A percentile compares a stretch with the other conserved stretches of the same genome.
These are phyloP conservation scores for Andrena fulva DNA, from an alignment of 2,888 invertebrate genomes.

Conservation along the genomic window DNA sequence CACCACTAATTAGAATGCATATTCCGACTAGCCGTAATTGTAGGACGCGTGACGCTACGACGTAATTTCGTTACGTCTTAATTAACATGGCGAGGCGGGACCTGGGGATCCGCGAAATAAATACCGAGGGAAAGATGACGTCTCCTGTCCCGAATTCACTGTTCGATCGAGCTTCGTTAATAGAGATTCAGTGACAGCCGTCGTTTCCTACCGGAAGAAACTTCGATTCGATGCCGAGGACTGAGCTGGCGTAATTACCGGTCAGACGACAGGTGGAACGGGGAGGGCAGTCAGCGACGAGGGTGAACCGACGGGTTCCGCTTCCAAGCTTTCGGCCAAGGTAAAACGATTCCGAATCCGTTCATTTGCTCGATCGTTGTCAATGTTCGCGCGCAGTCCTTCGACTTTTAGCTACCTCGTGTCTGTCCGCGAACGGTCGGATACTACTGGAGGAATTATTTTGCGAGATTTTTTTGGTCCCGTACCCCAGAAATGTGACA, in stretches of 20 bases:
- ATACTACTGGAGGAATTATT: too few relatives aligned
- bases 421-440: too few relatives aligned
- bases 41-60: conserved; percentile 50
- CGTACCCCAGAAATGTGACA: too few relatives aligned
- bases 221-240: conserved; percentile 57
- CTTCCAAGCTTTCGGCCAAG: not conserved
- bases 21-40: conserved; percentile 54
- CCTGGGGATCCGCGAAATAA: conserved; percentile 42
- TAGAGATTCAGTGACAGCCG: conserved; percentile 27
- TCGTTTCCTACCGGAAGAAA: conserved; percentile 62
- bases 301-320: not conserved
- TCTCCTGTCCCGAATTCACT: not conserved
- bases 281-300: not conserved
- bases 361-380: conserved; percentile 27
- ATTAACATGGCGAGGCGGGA: conserved; percentile 41
- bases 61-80: conserved; percentile 58
- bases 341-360: conserved; percentile 3
- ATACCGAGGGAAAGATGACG: conserved; percentile 13
- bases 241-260: conserved; percentile 63
- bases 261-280: conserved; percentile 29
- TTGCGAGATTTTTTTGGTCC: too few relatives aligned
- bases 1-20: conserved; percentile 59
- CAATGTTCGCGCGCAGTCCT: conserved; percentile 1
- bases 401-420: too few relatives aligned
- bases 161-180: conserved; percentile 27